A percentile compares a stretch with the other conserved stretches of the same genome.
Conservation (phyloP, 2,797 vertebrate species). For the Cyclura pinguis region DNA sequence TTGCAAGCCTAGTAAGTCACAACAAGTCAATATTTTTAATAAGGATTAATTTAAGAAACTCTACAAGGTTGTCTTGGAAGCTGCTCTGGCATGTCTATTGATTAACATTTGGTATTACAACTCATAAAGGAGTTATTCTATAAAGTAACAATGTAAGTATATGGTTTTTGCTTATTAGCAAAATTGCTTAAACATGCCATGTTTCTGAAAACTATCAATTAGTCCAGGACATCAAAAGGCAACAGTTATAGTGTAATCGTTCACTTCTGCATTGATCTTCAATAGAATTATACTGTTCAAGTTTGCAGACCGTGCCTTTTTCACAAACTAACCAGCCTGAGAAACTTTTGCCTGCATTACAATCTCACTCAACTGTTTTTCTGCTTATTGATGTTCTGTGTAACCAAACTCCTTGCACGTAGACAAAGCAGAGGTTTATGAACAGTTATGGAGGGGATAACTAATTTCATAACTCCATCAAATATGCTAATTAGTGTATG, state of each 20-base stretch:
- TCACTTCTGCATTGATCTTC: slow-evolving; percentile 20
- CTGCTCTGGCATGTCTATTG: slow-evolving; percentile 90
- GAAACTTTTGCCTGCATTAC: background rate
- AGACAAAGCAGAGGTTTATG: background rate
- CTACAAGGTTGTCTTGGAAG: slow-evolving; percentile 91
- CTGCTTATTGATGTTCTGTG: background rate
- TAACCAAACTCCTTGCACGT: background rate
- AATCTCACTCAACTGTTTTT: background rate
- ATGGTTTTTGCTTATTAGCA: slow-evolving; percentile 78
- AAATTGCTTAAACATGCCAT: slow-evolving; percentile 7
- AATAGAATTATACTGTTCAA: background rate
- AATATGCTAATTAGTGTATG: slow-evolving; percentile 6
- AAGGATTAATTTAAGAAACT: slow-evolving; percentile 91
- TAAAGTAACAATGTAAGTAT: slow-evolving; percentile 85
- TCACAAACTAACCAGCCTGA: background rate
- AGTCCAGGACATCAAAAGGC: slow-evolving; percentile 11
- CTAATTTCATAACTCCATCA: background rate
- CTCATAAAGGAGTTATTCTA: slow-evolving; percentile 92
- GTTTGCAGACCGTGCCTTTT: background rate
- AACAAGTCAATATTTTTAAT: slow-evolving; percentile 92
- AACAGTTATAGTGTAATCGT: slow-evolving; percentile 15
- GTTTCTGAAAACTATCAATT: slow-evolving; percentile 42
- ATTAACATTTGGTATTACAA: slow-evolving; percentile 95
- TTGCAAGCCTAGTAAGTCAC: slow-evolving; percentile 79
- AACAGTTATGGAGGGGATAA: background rate